These are phyloP conservation scores for Drosophila prostipennis DNA, from an alignment of 2,888 invertebrate species.

Conservation along the genomic window DNA sequence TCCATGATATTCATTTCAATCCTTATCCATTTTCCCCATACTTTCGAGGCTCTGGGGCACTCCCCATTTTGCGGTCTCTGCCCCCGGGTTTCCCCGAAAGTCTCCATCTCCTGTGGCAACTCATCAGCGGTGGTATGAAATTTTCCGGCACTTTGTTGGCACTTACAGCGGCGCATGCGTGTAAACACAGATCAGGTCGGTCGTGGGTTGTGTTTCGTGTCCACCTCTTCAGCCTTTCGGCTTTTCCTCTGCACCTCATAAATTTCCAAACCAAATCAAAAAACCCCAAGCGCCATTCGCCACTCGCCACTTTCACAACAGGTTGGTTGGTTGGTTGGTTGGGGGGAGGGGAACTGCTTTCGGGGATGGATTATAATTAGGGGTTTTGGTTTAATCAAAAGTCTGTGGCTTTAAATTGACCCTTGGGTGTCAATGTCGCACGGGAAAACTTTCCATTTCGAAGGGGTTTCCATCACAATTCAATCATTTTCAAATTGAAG, in stretches of 20 bases:
- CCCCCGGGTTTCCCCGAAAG: not conserved
- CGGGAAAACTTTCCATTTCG: not conserved
- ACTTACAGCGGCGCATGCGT: constrained; percentile 67
- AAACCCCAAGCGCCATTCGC: constrained; percentile 17
- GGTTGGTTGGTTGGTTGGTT: too few relatives aligned
- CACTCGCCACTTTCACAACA: constrained; percentile 60
- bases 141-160: constrained; percentile 72
- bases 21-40: constrained; percentile 33
- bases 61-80: constrained; percentile 11
- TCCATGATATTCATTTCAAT: constrained; percentile 15
- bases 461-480: too few relatives aligned
- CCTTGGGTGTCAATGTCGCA: constrained; percentile 17
- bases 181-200: constrained; percentile 46
- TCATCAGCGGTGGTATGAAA: constrained; percentile 54
- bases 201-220: constrained; percentile 30
- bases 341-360: not conserved
- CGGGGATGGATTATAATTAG: constrained; percentile 3
- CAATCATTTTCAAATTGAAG: too few relatives aligned
- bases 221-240: constrained; percentile 1
- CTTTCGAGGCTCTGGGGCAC: constrained; percentile 24
- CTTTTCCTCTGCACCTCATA: constrained; percentile 43
- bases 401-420: not conserved
- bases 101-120: constrained; percentile 50
- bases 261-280: constrained; percentile 40
- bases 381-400: constrained; percentile 2